These are phyloP conservation scores for Neofelis nebulosa DNA, from an alignment of 2,113 vertebrate genomes.

Conservation along the genomic window DNA sequence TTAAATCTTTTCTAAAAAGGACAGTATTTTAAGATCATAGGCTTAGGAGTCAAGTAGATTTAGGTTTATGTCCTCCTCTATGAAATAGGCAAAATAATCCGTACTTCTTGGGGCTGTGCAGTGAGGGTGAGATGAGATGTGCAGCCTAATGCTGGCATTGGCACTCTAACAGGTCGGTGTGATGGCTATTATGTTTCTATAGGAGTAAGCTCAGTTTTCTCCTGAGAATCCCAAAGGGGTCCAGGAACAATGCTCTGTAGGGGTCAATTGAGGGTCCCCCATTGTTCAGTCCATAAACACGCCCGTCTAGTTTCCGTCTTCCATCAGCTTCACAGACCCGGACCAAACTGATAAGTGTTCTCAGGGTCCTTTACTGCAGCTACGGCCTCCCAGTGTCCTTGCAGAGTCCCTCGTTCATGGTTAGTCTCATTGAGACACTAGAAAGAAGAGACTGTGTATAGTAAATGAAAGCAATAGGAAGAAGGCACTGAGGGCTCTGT, in stretches of 20 bases:
- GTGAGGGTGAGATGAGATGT: not conserved
- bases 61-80: not conserved
- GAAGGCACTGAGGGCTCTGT: not conserved
- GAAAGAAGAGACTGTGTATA: not conserved
- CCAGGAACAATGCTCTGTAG: not conserved
- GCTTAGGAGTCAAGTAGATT: not conserved
- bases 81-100: not conserved
- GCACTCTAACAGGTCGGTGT: rapidly evolving
- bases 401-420: not conserved
- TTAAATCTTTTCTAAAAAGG: not conserved
- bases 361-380: not conserved
- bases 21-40: not conserved
- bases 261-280: not conserved
- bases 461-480: not conserved
- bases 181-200: not conserved
- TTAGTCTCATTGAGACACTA: not conserved
- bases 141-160: not conserved
- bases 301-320: not conserved
- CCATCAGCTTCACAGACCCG: not conserved
- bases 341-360: not conserved
- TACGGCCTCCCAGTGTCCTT: not conserved
- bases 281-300: not conserved
- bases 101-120: not conserved
- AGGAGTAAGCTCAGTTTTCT: not conserved
- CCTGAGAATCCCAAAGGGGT: not conserved